Conservation (phyloP, 2,888 invertebrate genomes). For the Steromphala cineraria region DNA sequence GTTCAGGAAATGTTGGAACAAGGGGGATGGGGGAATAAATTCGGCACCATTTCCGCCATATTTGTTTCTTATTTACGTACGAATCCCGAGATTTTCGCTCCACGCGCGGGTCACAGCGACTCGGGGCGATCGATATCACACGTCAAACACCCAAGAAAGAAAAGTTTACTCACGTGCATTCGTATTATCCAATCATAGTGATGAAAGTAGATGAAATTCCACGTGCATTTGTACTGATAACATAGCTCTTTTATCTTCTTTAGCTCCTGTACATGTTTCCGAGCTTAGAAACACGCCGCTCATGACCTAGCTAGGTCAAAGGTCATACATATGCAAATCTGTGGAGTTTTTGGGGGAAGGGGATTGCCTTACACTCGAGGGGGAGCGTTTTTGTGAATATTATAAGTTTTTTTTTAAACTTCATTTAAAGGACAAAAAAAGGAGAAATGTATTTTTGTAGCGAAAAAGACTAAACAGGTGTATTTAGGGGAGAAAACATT, state of each 20-base stretch:
- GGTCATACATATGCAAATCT: slow-evolving; percentile 2
- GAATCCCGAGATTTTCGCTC: not conserved
- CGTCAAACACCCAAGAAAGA: not conserved
- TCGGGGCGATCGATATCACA: not conserved
- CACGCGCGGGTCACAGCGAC: slow-evolving; percentile 6
- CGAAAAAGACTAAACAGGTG: no score
- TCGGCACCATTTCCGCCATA: slow-evolving; percentile 14
- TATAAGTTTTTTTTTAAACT: no score
- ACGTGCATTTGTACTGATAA: not conserved
- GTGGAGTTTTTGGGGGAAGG: not conserved
- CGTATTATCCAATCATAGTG: not conserved
- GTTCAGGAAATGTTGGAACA: not conserved
- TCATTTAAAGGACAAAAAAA: no score
- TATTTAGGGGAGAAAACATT: no score
- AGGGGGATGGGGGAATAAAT: not conserved
- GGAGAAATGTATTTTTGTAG: no score
- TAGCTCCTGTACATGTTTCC: not conserved
- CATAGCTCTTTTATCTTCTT: not conserved
- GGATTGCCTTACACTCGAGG: not conserved
- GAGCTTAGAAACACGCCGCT: not conserved
- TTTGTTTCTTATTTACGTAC: slow-evolving; percentile 22
- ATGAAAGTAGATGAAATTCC: not conserved
- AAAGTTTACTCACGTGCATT: not conserved
- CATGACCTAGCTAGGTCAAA: not conserved
- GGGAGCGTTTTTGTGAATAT: no score